Conservation (phyloP, 1,140 invertebrate species). For the Teleopsis dalmanni region DNA sequence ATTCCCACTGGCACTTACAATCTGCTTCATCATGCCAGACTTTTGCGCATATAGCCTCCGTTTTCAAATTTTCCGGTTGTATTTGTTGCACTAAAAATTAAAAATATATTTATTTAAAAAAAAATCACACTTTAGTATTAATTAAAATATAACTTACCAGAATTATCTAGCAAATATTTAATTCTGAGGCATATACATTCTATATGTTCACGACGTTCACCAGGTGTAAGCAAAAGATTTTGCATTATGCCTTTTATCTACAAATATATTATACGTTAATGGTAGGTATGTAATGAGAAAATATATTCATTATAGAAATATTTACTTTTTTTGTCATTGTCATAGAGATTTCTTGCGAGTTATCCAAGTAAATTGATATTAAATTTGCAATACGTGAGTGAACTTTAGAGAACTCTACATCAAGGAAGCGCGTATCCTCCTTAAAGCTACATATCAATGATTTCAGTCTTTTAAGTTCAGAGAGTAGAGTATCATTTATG, state of each 20-base stretch:
- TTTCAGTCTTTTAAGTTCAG: constrained; percentile 57
- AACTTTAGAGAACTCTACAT: constrained; percentile 54
- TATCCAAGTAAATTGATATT: constrained; percentile 48
- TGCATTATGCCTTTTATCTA: constrained; percentile 26
- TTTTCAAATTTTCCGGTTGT: constrained; percentile 36
- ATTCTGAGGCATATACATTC: constrained; percentile 29
- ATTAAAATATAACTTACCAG: constrained; percentile 3
- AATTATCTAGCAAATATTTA: constrained; percentile 17
- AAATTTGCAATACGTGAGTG: constrained; percentile 55
- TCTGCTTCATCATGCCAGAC: constrained; percentile 46
- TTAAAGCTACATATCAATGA: constrained; percentile 58
- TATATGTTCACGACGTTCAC: constrained; percentile 27
- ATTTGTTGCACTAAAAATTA: constrained; percentile 10
- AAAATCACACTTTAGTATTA: neutral
- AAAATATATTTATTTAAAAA: neutral
- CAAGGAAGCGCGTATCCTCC: constrained; percentile 53
- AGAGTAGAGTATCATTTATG: constrained; percentile 47
- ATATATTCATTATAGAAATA: neutral
- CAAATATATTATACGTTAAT: neutral
- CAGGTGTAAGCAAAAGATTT: constrained; percentile 13
- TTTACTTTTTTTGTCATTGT: constrained; percentile 11
- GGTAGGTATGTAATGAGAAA: neutral
- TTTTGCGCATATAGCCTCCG: constrained; percentile 49
- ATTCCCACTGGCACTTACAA: constrained; percentile 46
- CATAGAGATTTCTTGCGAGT: constrained; percentile 25